These are phyloP conservation scores for Brachionus paranguensis DNA, from an alignment of 1,140 invertebrate species.

Conservation along the genomic window DNA sequence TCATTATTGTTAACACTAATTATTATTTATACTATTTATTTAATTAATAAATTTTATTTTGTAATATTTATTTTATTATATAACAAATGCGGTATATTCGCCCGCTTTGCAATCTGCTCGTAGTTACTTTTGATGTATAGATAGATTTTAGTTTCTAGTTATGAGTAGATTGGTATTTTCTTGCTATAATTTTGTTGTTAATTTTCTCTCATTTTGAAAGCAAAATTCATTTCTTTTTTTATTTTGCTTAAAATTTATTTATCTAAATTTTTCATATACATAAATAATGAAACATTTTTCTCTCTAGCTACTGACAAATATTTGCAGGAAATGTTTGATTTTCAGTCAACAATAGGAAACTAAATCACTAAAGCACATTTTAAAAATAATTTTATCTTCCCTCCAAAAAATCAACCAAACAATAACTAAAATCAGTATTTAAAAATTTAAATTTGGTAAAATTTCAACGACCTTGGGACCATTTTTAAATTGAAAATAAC, in stretches of 20 bases:
- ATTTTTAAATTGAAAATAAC: background rate
- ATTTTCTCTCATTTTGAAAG: background rate
- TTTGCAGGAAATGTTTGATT: background rate
- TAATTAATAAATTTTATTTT: conserved; percentile 24
- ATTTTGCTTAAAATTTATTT: background rate
- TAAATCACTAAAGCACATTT: background rate
- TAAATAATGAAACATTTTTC: background rate
- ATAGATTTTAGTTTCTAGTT: background rate
- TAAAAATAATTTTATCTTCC: background rate
- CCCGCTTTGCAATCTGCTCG: background rate
- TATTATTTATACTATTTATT: conserved; percentile 35
- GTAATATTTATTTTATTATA: conserved; percentile 19
- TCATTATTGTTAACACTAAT: conserved; percentile 20
- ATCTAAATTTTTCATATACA: background rate
- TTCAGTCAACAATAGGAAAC: background rate
- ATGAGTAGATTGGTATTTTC: background rate
- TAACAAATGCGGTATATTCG: background rate
- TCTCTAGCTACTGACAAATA: background rate
- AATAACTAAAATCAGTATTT: background rate
- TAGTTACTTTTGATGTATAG: background rate
- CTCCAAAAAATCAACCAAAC: background rate
- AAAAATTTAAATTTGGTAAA: background rate
- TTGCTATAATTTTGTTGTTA: background rate
- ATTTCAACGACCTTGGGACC: background rate
- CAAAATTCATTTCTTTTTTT: background rate